phyloP scores from a whole-genome alignment of 1,140 invertebrate genomes.

The Argopecten irradians region DNA sequence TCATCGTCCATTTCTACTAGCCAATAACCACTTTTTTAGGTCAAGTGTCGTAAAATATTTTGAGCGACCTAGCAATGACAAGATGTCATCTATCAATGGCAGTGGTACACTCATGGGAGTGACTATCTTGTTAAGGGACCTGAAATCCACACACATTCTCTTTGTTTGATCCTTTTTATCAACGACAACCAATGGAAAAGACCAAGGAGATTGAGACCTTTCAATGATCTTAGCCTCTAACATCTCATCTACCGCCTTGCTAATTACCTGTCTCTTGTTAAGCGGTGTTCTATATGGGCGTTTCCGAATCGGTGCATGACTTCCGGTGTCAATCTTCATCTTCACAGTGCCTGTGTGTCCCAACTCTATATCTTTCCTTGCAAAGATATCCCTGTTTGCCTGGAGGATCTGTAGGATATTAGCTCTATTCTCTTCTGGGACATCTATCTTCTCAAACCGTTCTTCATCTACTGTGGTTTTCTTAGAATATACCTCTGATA shows the following conservation, averaged over 20 bases:
- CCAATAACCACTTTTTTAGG: constrained; percentile 68
- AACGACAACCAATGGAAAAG: constrained; percentile 64
- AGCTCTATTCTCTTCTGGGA: not conserved
- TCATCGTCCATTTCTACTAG: constrained; percentile 72
- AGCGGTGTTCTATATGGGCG: constrained; percentile 49
- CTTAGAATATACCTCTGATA: not conserved
- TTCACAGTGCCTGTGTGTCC: constrained; percentile 35
- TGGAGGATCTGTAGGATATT: not conserved
- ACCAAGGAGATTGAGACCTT: constrained; percentile 50
- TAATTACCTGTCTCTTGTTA: constrained; percentile 45
- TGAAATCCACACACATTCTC: constrained; percentile 66
- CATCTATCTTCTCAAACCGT: not conserved
- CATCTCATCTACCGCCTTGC: constrained; percentile 52
- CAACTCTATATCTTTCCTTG: constrained; percentile 31
- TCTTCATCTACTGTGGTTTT: not conserved
- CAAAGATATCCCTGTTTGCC: constrained; percentile 25
- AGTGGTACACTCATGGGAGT: constrained; percentile 57
- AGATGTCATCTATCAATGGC: constrained; percentile 64
- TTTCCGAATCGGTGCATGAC: constrained; percentile 42
- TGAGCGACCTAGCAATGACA: constrained; percentile 51
- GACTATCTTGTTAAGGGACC: constrained; percentile 60
- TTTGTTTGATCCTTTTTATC: constrained; percentile 59
- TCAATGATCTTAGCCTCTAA: constrained; percentile 51
- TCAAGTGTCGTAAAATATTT: constrained; percentile 59
- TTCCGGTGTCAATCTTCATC: constrained; percentile 50